Evolutionary conservation across 2,797 vertebrate species (phyloP).

Genomic region (Setipinna tenuifilis): DNA sequence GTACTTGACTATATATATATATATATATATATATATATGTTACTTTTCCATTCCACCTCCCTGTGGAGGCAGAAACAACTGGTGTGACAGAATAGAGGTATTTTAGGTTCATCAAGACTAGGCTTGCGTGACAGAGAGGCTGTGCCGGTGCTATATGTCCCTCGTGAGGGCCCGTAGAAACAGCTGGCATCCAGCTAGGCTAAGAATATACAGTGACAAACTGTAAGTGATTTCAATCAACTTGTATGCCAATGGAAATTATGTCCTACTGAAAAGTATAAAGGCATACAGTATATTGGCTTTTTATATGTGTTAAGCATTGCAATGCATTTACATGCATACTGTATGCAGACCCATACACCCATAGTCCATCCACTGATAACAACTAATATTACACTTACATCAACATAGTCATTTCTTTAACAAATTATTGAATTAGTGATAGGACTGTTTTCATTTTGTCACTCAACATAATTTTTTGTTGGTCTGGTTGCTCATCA

Average conservation of each 20-base stretch:
- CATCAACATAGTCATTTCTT: not conserved
- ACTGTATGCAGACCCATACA: not conserved
- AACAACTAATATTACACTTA: not conserved
- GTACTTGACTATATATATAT: not conserved
- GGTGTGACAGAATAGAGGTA: not conserved
- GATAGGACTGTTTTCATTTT: not conserved
- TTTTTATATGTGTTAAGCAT: not conserved
- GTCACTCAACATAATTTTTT: not conserved
- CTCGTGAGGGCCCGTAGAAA: constrained; percentile 11
- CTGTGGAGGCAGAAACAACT: not conserved
- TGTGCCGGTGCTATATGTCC: not conserved
- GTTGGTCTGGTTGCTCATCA: not conserved
- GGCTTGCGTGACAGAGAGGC: constrained; percentile 11
- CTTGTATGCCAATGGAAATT: not conserved
- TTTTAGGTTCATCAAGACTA: constrained; percentile 10
- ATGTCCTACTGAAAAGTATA: not conserved
- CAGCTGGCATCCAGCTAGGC: not conserved
- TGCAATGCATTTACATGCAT: too few relatives aligned
- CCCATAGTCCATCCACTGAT: not conserved
- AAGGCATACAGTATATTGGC: not conserved
- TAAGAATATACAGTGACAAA: not conserved
- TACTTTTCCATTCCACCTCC: not conserved
- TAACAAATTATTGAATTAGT: not conserved
- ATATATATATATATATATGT: not conserved
- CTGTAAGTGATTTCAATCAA: not conserved